phyloP scores from a whole-genome alignment of 2,797 vertebrate species.

The Epinephelus awoara region DNA sequence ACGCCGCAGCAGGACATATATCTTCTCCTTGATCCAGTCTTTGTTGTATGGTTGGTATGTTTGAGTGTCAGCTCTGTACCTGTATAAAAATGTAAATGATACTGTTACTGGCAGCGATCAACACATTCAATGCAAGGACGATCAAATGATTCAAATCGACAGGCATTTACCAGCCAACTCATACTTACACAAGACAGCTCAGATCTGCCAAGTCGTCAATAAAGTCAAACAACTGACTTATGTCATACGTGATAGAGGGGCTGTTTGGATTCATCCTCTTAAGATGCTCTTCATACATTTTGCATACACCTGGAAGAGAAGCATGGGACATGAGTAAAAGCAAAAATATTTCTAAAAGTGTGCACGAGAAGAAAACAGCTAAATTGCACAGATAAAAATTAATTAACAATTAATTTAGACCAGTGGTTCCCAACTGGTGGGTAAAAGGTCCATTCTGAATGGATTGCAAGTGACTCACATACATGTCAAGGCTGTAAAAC shows the following conservation, averaged over 20 bases:
- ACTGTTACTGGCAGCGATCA: background rate
- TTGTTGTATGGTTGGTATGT: constrained; percentile 99
- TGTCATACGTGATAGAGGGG: constrained; percentile 98
- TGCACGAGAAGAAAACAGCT: background rate
- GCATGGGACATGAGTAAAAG: constrained; percentile 9
- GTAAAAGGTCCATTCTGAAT: too few species aligned
- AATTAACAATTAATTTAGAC: too few species aligned
- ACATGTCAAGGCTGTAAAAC: too few species aligned
- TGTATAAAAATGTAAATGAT: constrained; percentile 58
- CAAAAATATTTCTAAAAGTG: background rate
- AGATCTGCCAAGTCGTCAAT: constrained; percentile 98
- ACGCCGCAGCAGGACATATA: constrained; percentile 95
- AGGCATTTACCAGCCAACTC: background rate
- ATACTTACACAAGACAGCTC: constrained; percentile 99
- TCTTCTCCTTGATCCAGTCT: constrained; percentile 99
- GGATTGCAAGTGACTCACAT: too few species aligned
- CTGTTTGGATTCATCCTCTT: constrained; percentile 99
- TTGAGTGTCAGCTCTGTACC: constrained; percentile 98
- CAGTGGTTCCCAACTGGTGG: too few species aligned
- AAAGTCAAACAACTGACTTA: constrained; percentile 99
- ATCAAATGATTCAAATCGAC: background rate
- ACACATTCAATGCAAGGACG: background rate
- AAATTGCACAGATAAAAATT: background rate
- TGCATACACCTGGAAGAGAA: constrained; percentile 93
- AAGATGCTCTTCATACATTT: constrained; percentile 99